These are phyloP conservation scores for Pachliopta kotzebuea DNA, from an alignment of 2,888 invertebrate genomes.

Conservation along the genomic window DNA sequence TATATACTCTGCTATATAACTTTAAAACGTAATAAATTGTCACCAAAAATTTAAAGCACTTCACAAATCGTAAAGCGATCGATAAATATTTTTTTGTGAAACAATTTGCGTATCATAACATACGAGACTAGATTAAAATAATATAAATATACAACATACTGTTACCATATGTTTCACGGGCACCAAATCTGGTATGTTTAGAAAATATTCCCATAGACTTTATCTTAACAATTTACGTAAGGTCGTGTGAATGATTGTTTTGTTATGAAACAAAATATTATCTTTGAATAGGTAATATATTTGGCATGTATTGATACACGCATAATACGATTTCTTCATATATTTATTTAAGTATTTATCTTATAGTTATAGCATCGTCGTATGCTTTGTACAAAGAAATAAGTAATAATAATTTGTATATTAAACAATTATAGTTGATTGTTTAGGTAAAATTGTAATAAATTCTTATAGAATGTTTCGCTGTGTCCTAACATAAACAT, in stretches of 20 bases:
- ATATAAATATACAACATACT: conserved; percentile 25
- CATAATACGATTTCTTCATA: too few relatives aligned
- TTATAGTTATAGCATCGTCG: too few relatives aligned
- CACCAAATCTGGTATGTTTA: conserved; percentile 5
- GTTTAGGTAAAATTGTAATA: too few relatives aligned
- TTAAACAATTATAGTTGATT: too few relatives aligned
- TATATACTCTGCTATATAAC: too few relatives aligned
- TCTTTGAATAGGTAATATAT: neutral
- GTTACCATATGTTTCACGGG: conserved; percentile 20
- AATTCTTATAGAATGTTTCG: too few relatives aligned
- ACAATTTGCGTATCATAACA: conserved; percentile 3
- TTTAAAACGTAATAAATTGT: too few relatives aligned
- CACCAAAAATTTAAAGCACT: neutral
- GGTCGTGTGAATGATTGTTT: conserved; percentile 9
- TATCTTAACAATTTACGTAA: conserved; percentile 1
- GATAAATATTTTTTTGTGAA: conserved; percentile 1
- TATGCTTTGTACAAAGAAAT: too few relatives aligned
- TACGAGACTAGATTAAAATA: conserved; percentile 14
- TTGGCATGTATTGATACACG: too few relatives aligned
- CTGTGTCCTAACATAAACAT: too few relatives aligned
- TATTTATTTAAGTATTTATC: too few relatives aligned
- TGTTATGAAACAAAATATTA: neutral
- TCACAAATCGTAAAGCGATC: conserved; percentile 2
- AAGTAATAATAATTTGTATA: too few relatives aligned
- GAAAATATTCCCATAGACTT: conserved; percentile 23